Conservation (phyloP, 2,113 vertebrate species). For the Jacana jacana region DNA sequence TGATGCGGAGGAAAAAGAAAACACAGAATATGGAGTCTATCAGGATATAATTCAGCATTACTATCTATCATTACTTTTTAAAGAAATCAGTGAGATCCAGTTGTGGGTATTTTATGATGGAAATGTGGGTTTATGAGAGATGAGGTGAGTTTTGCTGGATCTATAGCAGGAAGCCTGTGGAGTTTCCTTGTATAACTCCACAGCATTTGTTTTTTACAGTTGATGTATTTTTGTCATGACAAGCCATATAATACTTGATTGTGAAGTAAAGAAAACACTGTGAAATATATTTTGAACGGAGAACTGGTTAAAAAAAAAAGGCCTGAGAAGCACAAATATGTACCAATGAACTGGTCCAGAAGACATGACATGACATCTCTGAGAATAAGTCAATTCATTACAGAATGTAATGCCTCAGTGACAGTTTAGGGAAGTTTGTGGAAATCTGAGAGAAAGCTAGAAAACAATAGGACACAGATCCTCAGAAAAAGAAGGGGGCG, state of each 20-base stretch:
- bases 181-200: background rate
- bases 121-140: background rate
- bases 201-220: background rate
- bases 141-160: background rate
- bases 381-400: conserved; percentile 10
- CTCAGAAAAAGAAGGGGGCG: background rate
- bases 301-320: background rate
- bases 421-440: background rate
- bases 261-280: background rate
- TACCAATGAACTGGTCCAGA: background rate
- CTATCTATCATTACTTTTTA: background rate
- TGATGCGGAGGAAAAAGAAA: background rate
- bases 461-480: background rate
- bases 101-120: background rate
- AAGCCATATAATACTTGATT: background rate
- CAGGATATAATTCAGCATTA: background rate
- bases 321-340: background rate
- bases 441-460: background rate
- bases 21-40: background rate
- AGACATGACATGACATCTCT: background rate
- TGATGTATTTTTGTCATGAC: background rate
- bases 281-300: background rate
- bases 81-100: fast-evolving
- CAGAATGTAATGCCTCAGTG: background rate
- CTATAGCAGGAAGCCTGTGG: background rate